phyloP scores from a whole-genome alignment of 2,797 vertebrate species.

The Gobionotothen gibberifrons region DNA sequence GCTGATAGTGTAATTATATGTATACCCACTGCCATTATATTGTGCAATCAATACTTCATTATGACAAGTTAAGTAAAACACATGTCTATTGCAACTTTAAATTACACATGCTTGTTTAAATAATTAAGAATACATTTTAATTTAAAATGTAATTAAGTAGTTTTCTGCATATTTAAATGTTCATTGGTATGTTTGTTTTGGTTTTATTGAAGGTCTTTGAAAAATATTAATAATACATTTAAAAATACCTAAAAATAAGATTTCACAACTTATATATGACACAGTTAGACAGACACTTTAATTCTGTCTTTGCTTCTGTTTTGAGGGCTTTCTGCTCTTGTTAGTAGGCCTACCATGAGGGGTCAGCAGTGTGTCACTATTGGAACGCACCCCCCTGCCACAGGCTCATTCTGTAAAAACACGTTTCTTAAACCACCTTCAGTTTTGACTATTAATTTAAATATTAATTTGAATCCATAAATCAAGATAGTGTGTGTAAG shows the following conservation, averaged over 20 bases:
- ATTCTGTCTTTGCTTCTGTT: neutral
- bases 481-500: slow-evolving; percentile 13
- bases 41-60: too few species aligned
- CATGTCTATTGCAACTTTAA: too few species aligned
- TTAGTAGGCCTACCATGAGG: slow-evolving; percentile 66
- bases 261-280: neutral
- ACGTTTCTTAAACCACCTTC: neutral
- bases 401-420: neutral
- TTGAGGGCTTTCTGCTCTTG: neutral
- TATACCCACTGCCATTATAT: too few species aligned
- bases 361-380: slow-evolving; percentile 65
- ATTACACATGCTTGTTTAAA: too few species aligned
- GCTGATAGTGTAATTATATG: too few species aligned
- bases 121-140: too few species aligned
- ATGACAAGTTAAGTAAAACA: too few species aligned
- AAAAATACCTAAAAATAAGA: neutral
- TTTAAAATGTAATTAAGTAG: too few species aligned
- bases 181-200: too few species aligned
- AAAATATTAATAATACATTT: neutral
- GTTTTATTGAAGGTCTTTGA: neutral
- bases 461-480: slow-evolving; percentile 40
- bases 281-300: neutral
- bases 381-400: neutral
- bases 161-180: too few species aligned
- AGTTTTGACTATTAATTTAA: slow-evolving; percentile 27